These are phyloP conservation scores for Acanthiza pusilla DNA, from an alignment of 2,797 vertebrate species.

Conservation along the genomic window DNA sequence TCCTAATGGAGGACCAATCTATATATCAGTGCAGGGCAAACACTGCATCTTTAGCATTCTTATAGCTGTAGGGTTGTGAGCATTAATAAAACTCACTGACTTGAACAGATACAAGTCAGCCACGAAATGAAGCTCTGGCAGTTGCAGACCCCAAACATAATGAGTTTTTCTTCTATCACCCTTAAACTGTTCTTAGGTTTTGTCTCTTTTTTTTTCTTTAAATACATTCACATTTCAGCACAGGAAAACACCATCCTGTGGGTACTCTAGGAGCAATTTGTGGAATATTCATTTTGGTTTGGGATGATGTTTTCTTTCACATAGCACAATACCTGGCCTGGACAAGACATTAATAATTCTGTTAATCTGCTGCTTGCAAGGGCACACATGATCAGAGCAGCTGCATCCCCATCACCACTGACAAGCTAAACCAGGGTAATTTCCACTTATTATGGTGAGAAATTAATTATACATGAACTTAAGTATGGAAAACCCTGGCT, in stretches of 20 bases:
- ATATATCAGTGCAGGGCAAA: conserved; percentile 30
- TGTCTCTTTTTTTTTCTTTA: not conserved
- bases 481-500: not conserved
- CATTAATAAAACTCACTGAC: conserved; percentile 51
- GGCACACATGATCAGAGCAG: not conserved
- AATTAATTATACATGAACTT: not conserved
- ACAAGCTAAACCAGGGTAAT: not conserved
- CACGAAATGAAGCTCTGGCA: not conserved
- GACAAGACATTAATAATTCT: not conserved
- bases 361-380: not conserved
- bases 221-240: not conserved
- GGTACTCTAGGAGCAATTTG: not conserved
- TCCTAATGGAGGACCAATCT: conserved; percentile 50
- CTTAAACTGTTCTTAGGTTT: not conserved
- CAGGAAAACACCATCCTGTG: not conserved
- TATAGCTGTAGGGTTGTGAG: conserved; percentile 39
- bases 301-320: not conserved
- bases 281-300: not conserved
- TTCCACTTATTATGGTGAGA: not conserved
- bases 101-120: conserved; percentile 28
- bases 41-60: conserved; percentile 26
- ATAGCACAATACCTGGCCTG: not conserved
- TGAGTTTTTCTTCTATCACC: not conserved
- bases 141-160: not conserved
- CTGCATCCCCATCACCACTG: not conserved